These are phyloP conservation scores for Diorhabda sublineata DNA, from an alignment of 1,140 invertebrate species.

Conservation along the genomic window DNA sequence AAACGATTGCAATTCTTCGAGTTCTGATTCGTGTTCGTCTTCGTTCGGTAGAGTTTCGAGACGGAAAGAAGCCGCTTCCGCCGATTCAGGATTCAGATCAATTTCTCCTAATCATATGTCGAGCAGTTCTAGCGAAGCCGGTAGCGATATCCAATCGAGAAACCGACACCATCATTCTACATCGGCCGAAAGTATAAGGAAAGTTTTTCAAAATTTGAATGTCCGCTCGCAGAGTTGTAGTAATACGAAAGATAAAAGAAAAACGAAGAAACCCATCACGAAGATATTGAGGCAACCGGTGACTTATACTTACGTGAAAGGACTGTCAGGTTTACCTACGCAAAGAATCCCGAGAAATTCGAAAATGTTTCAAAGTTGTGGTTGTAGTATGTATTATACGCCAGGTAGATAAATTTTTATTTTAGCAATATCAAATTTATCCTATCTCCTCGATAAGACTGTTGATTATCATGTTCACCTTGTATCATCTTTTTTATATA, in stretches of 20 bases:
- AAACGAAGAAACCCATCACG: slow-evolving; percentile 57
- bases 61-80: slow-evolving; percentile 36
- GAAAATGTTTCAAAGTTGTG: slow-evolving; percentile 34
- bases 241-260: slow-evolving; percentile 49
- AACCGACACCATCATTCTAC: slow-evolving; percentile 59
- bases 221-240: slow-evolving; percentile 59
- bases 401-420: slow-evolving; percentile 41
- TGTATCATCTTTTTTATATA: slow-evolving; percentile 24
- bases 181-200: slow-evolving; percentile 57
- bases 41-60: slow-evolving; percentile 39
- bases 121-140: slow-evolving; percentile 57
- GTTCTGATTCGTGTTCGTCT: slow-evolving; percentile 54
- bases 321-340: slow-evolving; percentile 72
- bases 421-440: slow-evolving; percentile 16
- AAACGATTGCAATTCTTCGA: slow-evolving; percentile 55
- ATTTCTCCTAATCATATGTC: slow-evolving; percentile 48
- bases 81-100: slow-evolving; percentile 35
- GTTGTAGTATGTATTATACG: slow-evolving; percentile 43
- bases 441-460: slow-evolving; percentile 21
- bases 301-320: slow-evolving; percentile 72
- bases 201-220: slow-evolving; percentile 63
- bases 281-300: slow-evolving; percentile 70
- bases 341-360: slow-evolving; percentile 64
- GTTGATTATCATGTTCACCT: neutral
- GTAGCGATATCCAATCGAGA: slow-evolving; percentile 50